Base-by-base conservation (phyloP, 1,140 invertebrate species). In the Muscidifurax raptorellus region DNA sequence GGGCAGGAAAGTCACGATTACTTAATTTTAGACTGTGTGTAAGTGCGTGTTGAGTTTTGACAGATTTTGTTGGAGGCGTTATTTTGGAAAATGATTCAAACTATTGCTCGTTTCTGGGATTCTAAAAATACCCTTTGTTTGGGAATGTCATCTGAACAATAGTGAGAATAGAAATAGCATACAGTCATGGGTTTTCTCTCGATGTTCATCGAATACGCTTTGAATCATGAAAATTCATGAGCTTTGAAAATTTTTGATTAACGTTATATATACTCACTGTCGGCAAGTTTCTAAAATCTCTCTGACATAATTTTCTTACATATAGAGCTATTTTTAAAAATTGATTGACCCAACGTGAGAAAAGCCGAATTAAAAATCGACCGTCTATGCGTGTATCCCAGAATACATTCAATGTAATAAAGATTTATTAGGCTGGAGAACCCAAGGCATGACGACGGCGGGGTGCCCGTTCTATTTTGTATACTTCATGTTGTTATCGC, bases 381-480 rank as follows among this genome's bases (percentile, higher is more conserved):
- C 4, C 52, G 15, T 7, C n/a, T 6, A 59, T 59, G 4, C 15
- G 2, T 18, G 15, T 47, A 59, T 22, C 52, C 52, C 18, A n/a
- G 52, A 59, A 59, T n/a, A 59, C 52, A n/a, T 59, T 59, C 52
- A 59, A 59, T 59, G 44, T 59, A 59, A 59, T n/a, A 59, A 59
- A 59, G 52, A 59, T 59, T 59, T 59, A 59, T 59, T 59, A 59
- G 52, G 15, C 52, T 59, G 22, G 52, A 13, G 22, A 59, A 59
- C 18, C 52, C 52, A 59, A 59, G 52, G 18, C 22, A n/a, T 59
- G 18, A n/a, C 52, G 52, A n/a, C 52, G 52, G 52, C 52, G 52
- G 52, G 52, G 52, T n/a, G 22, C 18, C 52, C 22, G 22, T 59
- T 59, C 52, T 59, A 59, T 59, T 59, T n/a, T 40, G 36, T 40